These are phyloP conservation scores for Ostrea denselamellosa DNA, from an alignment of 1,140 invertebrate genomes.

Conservation along the genomic window DNA sequence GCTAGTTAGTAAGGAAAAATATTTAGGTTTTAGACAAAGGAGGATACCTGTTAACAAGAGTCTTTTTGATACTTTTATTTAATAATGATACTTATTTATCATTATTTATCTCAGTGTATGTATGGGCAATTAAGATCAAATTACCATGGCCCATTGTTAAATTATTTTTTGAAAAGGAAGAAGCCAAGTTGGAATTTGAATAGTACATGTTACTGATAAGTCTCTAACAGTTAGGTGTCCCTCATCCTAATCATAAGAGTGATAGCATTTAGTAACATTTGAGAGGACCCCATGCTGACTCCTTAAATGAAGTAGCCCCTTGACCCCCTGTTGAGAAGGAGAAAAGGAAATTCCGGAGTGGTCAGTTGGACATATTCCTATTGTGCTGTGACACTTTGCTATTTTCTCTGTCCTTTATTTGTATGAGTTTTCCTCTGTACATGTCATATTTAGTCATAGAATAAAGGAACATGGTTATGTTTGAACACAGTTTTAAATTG, in stretches of 20 bases:
- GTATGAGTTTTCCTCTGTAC: constrained; percentile 2
- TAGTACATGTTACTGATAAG: not conserved
- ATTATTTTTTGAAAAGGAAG: no score
- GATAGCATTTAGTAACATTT: constrained; percentile 3
- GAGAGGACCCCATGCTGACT: not conserved
- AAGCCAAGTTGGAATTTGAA: no score
- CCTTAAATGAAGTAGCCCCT: not conserved
- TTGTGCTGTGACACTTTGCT: not conserved
- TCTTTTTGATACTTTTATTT: no score
- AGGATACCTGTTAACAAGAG: no score
- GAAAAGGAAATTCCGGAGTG: constrained; percentile 13
- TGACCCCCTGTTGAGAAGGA: not conserved
- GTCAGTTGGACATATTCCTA: constrained; percentile 8
- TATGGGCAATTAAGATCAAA: no score
- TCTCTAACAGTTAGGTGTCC: not conserved
- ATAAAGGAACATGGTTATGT: not conserved
- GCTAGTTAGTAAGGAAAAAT: no score
- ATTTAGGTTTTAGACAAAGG: no score
- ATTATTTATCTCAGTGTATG: no score
- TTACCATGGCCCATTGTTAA: no score
- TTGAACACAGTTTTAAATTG: not conserved
- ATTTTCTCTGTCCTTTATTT: not conserved
- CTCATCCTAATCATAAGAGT: not conserved
- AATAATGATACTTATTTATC: no score
- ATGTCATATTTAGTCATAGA: not conserved